Conservation (phyloP, 1,140 invertebrate species). For the Protaetia brevitarsis region DNA sequence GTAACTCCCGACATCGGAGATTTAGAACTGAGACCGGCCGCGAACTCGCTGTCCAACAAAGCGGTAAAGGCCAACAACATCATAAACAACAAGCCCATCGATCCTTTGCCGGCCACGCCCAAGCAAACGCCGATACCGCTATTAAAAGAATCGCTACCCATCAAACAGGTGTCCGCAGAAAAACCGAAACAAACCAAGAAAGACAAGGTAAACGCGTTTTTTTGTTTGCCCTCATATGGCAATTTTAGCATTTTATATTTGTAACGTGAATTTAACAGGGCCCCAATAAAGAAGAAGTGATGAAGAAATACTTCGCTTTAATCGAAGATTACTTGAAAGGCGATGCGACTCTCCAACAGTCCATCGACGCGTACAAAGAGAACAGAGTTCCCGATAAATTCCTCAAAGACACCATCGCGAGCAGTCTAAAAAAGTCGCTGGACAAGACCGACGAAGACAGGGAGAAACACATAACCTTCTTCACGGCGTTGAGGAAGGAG, state of each 20-base stretch:
- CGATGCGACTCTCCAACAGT: slow-evolving; percentile 53
- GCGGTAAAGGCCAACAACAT: slow-evolving; percentile 55
- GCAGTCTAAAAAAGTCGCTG: slow-evolving; percentile 61
- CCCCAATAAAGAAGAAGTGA: slow-evolving; percentile 72
- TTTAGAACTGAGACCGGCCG: slow-evolving; percentile 81
- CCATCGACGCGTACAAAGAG: slow-evolving; percentile 66
- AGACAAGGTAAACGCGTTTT: slow-evolving; percentile 66
- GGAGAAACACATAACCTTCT: slow-evolving; percentile 61
- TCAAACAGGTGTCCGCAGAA: slow-evolving; percentile 54
- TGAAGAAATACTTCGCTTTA: slow-evolving; percentile 67
- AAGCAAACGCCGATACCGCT: slow-evolving; percentile 52
- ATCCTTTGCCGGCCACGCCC: slow-evolving; percentile 50
- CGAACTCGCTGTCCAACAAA: slow-evolving; percentile 86
- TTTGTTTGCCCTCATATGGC: too few species aligned
- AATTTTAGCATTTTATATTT: not conserved
- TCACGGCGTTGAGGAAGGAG: slow-evolving; percentile 53
- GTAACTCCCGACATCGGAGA: slow-evolving; percentile 65
- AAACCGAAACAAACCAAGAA: slow-evolving; percentile 66
- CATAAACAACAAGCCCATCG: slow-evolving; percentile 39
- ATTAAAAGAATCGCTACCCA: slow-evolving; percentile 56
- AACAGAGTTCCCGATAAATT: slow-evolving; percentile 77
- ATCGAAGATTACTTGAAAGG: slow-evolving; percentile 62
- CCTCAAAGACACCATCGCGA: slow-evolving; percentile 61
- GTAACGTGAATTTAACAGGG: slow-evolving; percentile 50
- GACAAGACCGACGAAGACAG: slow-evolving; percentile 68